Evolutionary conservation across 2,888 invertebrate genomes (phyloP), one percentile per base, ranked within the genome.

Genomic region (Trichopria drosophilae): DNA sequence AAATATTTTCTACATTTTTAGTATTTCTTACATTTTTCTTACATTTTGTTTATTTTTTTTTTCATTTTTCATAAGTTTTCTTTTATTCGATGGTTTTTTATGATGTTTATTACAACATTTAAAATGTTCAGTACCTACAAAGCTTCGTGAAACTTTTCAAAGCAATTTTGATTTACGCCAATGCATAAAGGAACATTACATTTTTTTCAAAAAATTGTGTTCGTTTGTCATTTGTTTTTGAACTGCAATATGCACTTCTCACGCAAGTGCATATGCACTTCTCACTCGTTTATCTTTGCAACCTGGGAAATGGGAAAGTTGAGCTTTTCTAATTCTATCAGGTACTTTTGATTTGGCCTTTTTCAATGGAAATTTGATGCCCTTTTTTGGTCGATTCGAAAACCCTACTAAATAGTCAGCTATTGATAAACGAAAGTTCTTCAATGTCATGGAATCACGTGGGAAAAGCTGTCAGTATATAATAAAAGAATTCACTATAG

Each of bases 131-230:
- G 12, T 4, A 29, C 4, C 9, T 29, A 29, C 29, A 13, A 13
- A 4, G 29, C 4, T 4, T 15, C 16, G 20, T 34, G 34, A n/a
- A 34, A 34, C 20, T 34, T 34, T 16, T 34, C 34, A 16, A 35
- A 35, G 18, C 35, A 35, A 18, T 35, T 35, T 12, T 12, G 7
- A n/a, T 22, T 13, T 35, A 20, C 19, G 6, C 13, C 35, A 36
- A 22, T 22, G 36, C 36, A 36, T 15, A 36, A 20, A 9, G 20
- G n/a, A 45, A 45, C 45, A 23, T 45, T 45, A 28, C 45, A 45
- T 26, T 34, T 45, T 20, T 12, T 45, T n/a, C 45, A 45, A 45
- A 26, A 45, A 45, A 19, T 26, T 28, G 34, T 29, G 2, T 12
- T 36, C 3, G 22, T 13, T 2, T n/a, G 20, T 6, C 23, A 10